Evolutionary conservation across 2,113 vertebrate genomes (phyloP), one percentile per base, ranked within the genome.

Genomic region (Procapra przewalskii): DNA sequence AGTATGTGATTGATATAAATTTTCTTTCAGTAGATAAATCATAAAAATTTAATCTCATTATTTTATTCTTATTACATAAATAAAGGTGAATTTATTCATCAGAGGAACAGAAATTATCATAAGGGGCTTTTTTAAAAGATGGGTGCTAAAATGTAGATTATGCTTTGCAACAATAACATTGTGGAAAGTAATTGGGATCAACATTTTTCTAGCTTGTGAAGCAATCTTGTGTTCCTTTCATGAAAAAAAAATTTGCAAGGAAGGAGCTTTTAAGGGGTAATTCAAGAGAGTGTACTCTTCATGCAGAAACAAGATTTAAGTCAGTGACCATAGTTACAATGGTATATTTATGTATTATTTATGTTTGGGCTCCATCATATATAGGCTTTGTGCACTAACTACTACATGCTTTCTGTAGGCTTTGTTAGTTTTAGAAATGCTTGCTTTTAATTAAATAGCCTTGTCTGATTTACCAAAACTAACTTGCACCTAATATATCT

Each of bases 161-260:
- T 60, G 48, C 45, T 85, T 93, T 95, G 31, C 45, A 88, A 62
- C 23, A 90, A 90, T 81, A 86, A 82, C 85, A 81, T 31, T 83
- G 21, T 95, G 55, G 19, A 96, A 96, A 95, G 86, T 95, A 95
- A 95, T 94, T 93, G 90, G n/a, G 29, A 93, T 94, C 59, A 95
- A 93, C n/a, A 96, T 94, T 88, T 94, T 97, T 88, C 36, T 33
- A 96, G 91, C 11, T 33, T 64, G 64, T 85, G 43, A 94, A 91
- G 25, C 33, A 94, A 62, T 40, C 81, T 64, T 95, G n/a, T 95
- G 57, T 64, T 57, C 84, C 36, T 92, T 79, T 91, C 43, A 40
- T 43, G 43, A 95, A 92, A 86, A 92, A 86, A 80, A 31, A 40
- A 14, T 40, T n/a, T 52, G 60, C 55, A 31, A 11, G 8, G 10